A percentile compares a stretch with the other conserved stretches of the same genome.
Evolutionary conservation across 2,888 invertebrate species (phyloP).

Genomic region (Prosopocoilus inquinatus): DNA sequence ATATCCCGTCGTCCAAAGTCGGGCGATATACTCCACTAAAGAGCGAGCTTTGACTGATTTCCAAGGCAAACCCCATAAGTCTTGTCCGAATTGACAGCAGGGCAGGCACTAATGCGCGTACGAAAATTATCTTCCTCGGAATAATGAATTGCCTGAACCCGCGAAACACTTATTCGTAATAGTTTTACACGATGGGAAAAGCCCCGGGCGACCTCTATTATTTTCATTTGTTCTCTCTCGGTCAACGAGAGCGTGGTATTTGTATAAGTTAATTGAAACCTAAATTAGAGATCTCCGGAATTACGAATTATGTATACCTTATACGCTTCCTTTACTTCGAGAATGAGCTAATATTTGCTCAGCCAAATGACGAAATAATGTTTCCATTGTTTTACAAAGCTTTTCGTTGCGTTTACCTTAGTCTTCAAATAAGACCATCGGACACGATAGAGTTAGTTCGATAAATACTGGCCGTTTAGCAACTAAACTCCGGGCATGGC

Average conservation of each 20-base stretch:
- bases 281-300: conserved; percentile 22
- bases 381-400: conserved; percentile 1
- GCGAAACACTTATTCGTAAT: no score
- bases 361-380: conserved; percentile 5
- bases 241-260: conserved; percentile 22
- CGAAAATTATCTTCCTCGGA: background rate
- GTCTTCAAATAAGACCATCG: background rate
- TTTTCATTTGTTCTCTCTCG: conserved; percentile 23
- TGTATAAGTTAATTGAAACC: conserved; percentile 33
- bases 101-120: conserved; percentile 13
- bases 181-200: background rate
- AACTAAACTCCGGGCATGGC: conserved; percentile 1
- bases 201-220: background rate
- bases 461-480: background rate
- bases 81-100: conserved; percentile 1
- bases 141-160: background rate
- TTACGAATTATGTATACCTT: background rate
- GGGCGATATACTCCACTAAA: conserved; percentile 20
- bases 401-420: background rate
- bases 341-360: conserved; percentile 11
- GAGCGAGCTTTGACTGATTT: conserved; percentile 16
- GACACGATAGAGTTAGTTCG: conserved; percentile 3
- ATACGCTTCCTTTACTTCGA: conserved; percentile 1
- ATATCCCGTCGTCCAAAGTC: conserved; percentile 14
- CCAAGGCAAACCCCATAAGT: conserved; percentile 18